Base-by-base conservation (phyloP, 2,113 vertebrate genomes). In the Sebastes schlegelii region DNA sequence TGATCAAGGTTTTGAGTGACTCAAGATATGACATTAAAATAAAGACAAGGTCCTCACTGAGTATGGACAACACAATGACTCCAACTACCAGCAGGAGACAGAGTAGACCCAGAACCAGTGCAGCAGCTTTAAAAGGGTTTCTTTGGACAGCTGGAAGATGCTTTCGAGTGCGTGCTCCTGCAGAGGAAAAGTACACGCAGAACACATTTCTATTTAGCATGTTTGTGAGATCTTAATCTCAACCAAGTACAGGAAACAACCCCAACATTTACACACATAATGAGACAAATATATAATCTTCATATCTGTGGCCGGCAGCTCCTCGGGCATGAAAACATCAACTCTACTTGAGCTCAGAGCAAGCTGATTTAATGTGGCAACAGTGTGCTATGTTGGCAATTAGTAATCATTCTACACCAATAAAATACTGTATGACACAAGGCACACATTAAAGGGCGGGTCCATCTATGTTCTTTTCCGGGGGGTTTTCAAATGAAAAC, bases 1-100 rank as follows among this genome's bases (percentile, higher is more conserved):
- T 4, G 8, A 46, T 63, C 1, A 13, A 54, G 43, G 14, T 14
- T 63, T 60, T 55, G 3, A 45, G 14, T 17, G 0, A 52, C 0
- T 74, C 1, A 3, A 13, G 1, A 49, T 17, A 13, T 2, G 11
- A 48, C n/a, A 0, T 23, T 7, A 8, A 17, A 63, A 62, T 21
- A 14, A 60, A 73, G 0, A 3, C 0, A 10, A 14, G 2, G 48
- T 71, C 23, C 82, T 91, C 63, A 91, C 90, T 34, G 66, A 34
- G 9, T 8, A 1, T 23, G 7, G 2, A 23, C 57, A 83, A 42
- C 42, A 81, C 21, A 2, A 2, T 4, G 46, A 84, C 26, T 14
- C 34, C 62, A 0, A 2, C 19, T 0, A 51, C 4, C 16, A 90
- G 1, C 58, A 91, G 23, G 19, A 91, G 7, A 17, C 84, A 78